Evolutionary conservation across 2,888 invertebrate species (phyloP).

Genomic region (Baronia brevicornis): DNA sequence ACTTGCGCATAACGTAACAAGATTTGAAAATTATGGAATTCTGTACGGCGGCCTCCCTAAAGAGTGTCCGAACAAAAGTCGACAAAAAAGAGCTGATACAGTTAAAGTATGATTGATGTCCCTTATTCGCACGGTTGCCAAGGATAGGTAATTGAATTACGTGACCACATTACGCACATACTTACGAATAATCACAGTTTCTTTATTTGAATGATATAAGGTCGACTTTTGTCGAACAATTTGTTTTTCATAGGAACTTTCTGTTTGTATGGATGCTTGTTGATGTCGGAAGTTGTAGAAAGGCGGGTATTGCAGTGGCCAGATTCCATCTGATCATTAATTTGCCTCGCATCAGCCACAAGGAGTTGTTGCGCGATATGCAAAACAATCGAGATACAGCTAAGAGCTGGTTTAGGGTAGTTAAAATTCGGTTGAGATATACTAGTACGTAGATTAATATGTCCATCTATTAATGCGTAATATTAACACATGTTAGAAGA

Average conservation of each 20-base stretch:
- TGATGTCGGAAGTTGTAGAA: conserved; percentile 42
- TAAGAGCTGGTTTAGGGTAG: conserved; percentile 38
- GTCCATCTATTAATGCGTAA: no score
- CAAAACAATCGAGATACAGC: conserved; percentile 66
- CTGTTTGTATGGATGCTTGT: conserved; percentile 24
- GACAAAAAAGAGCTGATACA: conserved; percentile 48
- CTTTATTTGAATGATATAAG: conserved; percentile 31
- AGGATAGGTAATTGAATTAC: conserved; percentile 65
- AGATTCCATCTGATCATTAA: conserved; percentile 64
- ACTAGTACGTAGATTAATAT: conserved; percentile 16
- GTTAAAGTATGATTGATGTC: conserved; percentile 71
- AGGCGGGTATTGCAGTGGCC: conserved; percentile 37
- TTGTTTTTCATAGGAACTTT: conserved; percentile 24
- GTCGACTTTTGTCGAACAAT: conserved; percentile 31
- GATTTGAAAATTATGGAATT: conserved; percentile 59
- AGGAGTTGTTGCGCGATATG: conserved; percentile 57
- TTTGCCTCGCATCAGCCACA: conserved; percentile 52
- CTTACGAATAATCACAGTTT: conserved; percentile 31
- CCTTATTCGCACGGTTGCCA: conserved; percentile 44
- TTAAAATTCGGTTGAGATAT: conserved; percentile 19
- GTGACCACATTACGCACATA: conserved; percentile 45
- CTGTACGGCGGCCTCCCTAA: conserved; percentile 46
- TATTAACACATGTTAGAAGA: no score
- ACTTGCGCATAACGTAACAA: no score
- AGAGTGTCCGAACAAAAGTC: conserved; percentile 37